A percentile compares a stretch with the other conserved stretches of the same genome.
These are phyloP conservation scores for Orthosia gothica DNA, from an alignment of 2,888 invertebrate genomes.

Conservation along the genomic window DNA sequence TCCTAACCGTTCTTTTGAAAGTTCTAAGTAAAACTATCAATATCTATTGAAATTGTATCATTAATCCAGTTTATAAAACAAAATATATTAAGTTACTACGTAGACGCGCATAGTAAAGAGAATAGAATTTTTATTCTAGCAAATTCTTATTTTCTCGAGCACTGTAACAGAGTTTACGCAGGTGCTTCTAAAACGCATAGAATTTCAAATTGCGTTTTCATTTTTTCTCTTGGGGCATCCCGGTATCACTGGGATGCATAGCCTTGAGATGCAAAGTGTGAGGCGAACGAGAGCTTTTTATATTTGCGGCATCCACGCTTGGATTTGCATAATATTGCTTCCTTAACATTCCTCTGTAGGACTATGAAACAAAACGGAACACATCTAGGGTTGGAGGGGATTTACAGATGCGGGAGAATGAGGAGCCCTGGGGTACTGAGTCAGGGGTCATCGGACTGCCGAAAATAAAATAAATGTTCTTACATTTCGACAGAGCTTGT, in stretches of 20 bases:
- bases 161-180: conserved; percentile 78
- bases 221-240: conserved; percentile 89
- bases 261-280: conserved; percentile 91
- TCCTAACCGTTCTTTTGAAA: neutral
- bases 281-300: conserved; percentile 88
- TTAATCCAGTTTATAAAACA: conserved; percentile 33
- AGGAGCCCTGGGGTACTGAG: conserved; percentile 47
- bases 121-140: conserved; percentile 60
- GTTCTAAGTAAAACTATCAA: conserved; percentile 4
- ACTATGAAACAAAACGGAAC: conserved; percentile 82
- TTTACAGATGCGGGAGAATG: conserved; percentile 60
- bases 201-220: conserved; percentile 90
- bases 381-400: conserved; percentile 69
- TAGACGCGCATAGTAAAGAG: conserved; percentile 47
- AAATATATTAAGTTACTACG: conserved; percentile 42
- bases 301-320: conserved; percentile 89
- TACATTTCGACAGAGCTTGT: conserved; percentile 41
- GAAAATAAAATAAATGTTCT: conserved; percentile 54
- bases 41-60: conserved; percentile 19
- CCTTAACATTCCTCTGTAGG: conserved; percentile 88
- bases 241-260: conserved; percentile 89
- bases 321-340: conserved; percentile 92
- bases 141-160: conserved; percentile 65
- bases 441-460: conserved; percentile 53
- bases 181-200: conserved; percentile 87